Evolutionary conservation across 1,140 invertebrate genomes (phyloP).

Genomic region (Euwallacea fornicatus): DNA sequence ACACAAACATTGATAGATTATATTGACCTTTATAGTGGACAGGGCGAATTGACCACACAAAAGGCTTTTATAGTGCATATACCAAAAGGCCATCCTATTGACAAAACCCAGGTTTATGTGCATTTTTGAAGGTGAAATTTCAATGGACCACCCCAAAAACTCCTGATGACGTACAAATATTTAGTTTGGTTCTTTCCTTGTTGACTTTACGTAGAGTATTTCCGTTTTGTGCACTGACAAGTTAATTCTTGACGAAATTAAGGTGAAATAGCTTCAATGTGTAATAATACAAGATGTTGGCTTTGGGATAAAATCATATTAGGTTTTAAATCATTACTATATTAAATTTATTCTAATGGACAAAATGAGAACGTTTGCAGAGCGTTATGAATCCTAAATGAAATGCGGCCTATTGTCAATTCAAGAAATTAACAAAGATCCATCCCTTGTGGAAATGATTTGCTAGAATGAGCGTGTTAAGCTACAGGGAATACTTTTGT

Average conservation of each 20-base stretch:
- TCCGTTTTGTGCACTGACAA: conserved; percentile 10
- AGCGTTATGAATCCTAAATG: too few relatives aligned
- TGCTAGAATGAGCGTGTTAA: too few relatives aligned
- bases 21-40: conserved; percentile 13
- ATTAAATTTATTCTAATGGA: too few relatives aligned
- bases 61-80: not conserved
- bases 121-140: conserved; percentile 11
- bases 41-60: conserved; percentile 16
- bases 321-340: too few relatives aligned
- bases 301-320: too few relatives aligned
- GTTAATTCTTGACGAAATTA: conserved; percentile 10
- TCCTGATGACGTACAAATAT: conserved; percentile 15
- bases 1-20: not conserved
- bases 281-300: not conserved
- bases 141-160: conserved; percentile 12
- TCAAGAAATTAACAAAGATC: too few relatives aligned
- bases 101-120: not conserved
- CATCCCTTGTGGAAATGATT: too few relatives aligned
- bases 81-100: conserved; percentile 4
- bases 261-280: too few relatives aligned
- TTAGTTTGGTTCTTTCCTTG: conserved; percentile 9
- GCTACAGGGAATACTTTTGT: too few relatives aligned
- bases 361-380: too few relatives aligned
- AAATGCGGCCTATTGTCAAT: too few relatives aligned
- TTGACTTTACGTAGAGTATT: conserved; percentile 6